Percentiles rank a stretch among this genome's conserved stretches.
Evolutionary conservation across 92 coral and sea anemone species (phyloP).

Genomic region (Umimayanthus kanabou): DNA sequence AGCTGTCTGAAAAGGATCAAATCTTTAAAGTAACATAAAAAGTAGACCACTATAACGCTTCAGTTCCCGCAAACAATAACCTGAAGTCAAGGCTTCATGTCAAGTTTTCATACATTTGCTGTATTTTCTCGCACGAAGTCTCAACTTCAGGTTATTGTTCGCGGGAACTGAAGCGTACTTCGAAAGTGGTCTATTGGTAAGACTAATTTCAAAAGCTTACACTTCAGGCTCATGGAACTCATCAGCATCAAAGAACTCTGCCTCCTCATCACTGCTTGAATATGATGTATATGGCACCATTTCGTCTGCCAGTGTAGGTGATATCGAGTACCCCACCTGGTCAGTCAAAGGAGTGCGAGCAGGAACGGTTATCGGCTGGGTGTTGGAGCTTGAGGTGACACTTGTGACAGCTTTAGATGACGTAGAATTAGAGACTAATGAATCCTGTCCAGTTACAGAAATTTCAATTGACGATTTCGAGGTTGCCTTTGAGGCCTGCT

Average conservation of each 20-base stretch:
- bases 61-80: too few species aligned
- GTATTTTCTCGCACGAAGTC: too few species aligned
- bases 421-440: conserved; percentile 20
- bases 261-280: conserved; percentile 98
- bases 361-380: conserved; percentile 4
- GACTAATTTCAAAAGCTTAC: conserved; percentile 27
- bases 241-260: conserved; percentile 96
- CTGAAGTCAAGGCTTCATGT: too few species aligned
- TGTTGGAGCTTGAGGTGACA: conserved; percentile 27
- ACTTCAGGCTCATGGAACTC: conserved; percentile 72
- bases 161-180: too few species aligned
- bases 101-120: too few species aligned
- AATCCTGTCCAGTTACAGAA: conserved; percentile 44
- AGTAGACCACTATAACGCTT: too few species aligned
- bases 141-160: too few species aligned
- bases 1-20: background rate
- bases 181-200: too few species aligned
- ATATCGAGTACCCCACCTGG: conserved; percentile 64
- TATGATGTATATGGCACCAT: conserved; percentile 90
- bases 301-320: conserved; percentile 68
- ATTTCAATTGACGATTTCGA: conserved; percentile 79
- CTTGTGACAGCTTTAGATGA: conserved; percentile 34
- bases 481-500: conserved; percentile 48
- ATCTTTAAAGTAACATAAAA: background rate
- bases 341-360: conserved; percentile 43